Evolutionary conservation across 2,113 vertebrate genomes (phyloP), one percentile per base, ranked within the genome.

Genomic region (Epinephelus lanceolatus): DNA sequence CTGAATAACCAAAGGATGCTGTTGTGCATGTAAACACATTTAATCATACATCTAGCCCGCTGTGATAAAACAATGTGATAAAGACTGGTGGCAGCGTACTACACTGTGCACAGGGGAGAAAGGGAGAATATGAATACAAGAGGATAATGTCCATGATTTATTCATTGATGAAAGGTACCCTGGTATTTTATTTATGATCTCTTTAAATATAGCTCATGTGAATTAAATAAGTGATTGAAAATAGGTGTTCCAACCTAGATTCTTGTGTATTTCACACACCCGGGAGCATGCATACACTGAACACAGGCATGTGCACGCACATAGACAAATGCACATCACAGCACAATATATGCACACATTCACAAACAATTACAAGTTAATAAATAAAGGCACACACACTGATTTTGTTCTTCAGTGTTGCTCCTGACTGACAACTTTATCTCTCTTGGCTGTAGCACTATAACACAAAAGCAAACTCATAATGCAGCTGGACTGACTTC

Each of bases 151-250:
- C 76, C 67, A 92, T 93, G 71, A 89, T 88, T 93, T 90, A 94
- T 94, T 92, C 81, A 95, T 76, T 80, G 72, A 92, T 88, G 86
- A 93, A 93, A 88, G 82, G 63, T 92, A 93, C 86, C 86, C 87
- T 91, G 59, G 52, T 94, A 23, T 86, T 94, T 95, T 93, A 94
- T 95, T 93, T 71, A 94, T 93, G 84, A 63, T 73, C 42, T 83
- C 49, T 92, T 93, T 92, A 94, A 93, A 94, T 90, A 91, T 92
- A 95, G 89, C 88, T 86, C 85, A 51, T 83, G 75, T 89, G 86
- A 91, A 91, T 92, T 89, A 86, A 91, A 91, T 87, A 87, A 88
- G 76, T 89, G 82, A 93, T 81, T 89, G 84, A 86, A 83, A 91
- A 90, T 88, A 78, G 83, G 90, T 83, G 81, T 86, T 84, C 76